A percentile compares a stretch with the other conserved stretches of the same genome.
Evolutionary conservation across 1,140 invertebrate genomes (phyloP).

Genomic region (Aphelinus certus): DNA sequence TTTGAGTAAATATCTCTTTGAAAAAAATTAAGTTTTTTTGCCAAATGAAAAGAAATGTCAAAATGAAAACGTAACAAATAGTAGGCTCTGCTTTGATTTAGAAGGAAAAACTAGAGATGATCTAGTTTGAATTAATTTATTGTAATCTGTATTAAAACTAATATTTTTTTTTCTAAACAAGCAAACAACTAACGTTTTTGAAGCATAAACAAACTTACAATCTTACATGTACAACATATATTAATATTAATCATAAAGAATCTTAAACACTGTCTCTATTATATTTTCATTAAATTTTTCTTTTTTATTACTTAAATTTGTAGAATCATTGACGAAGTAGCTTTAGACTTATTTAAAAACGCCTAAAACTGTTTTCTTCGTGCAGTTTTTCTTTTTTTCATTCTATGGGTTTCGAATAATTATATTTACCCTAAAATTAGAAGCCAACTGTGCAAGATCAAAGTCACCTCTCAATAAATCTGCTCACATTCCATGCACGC

Average conservation of each 20-base stretch:
- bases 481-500: conserved; percentile 29
- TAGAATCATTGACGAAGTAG: conserved; percentile 6
- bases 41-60: conserved; percentile 11
- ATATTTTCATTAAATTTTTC: conserved; percentile 51
- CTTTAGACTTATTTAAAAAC: neutral
- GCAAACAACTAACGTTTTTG: conserved; percentile 61
- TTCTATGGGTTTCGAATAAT: too few species aligned
- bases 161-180: conserved; percentile 50
- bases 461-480: conserved; percentile 1
- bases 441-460: neutral
- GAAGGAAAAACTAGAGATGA: conserved; percentile 47
- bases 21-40: conserved; percentile 6
- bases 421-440: too few species aligned
- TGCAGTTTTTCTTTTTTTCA: too few species aligned
- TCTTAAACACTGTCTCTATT: conserved; percentile 61
- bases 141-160: conserved; percentile 23
- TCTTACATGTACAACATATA: conserved; percentile 57
- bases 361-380: too few species aligned
- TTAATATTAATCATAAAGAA: conserved; percentile 44
- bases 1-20: neutral
- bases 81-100: conserved; percentile 49
- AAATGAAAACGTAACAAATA: neutral
- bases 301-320: conserved; percentile 27
- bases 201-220: conserved; percentile 63
- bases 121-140: conserved; percentile 45